Base-by-base conservation (phyloP, 1,140 invertebrate genomes). In the Drosophila eugracilis region DNA sequence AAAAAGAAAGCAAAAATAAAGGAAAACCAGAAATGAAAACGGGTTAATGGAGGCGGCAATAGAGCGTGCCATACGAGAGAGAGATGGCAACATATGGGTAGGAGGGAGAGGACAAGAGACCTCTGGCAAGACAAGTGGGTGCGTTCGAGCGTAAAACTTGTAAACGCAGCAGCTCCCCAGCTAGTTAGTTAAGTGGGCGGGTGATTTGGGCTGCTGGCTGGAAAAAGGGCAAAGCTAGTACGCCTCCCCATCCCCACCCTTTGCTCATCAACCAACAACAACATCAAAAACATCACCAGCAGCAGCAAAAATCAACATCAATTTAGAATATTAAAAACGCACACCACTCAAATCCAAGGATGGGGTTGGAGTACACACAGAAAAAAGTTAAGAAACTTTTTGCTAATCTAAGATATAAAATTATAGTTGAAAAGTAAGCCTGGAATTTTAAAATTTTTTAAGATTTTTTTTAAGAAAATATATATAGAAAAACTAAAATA, bases 181-280 rank as follows among this genome's bases (percentile, higher is more conserved):
- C 84, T 88, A 89, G 83, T 88, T 88, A 88, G 83, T 89, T 88
- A 73, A 88, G 83, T 88, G 83, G 83, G 83, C 83, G 83, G 74
- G 39, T 69, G 34, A n/a, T 4, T 41, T n/a, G 10, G 15, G 37
- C 45, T 34, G 42, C 44, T 54, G 48, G 37, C 21, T 45, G 66
- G 44, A 21, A 63, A 67, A 67, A 53, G 60, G 62, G 17, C 26
- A 69, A 69, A 28, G 37, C 65, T 44, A 26, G 62, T 32, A 52
- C 22, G 34, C 17, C 34, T 21, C 30, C 10, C 4, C 3, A 4
- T n/a, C 0, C 2, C 12, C 39, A 22, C 19, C 44, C 14, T 12
- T 9, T 15, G 19, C 24, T 2, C 10, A 10, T 1, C 12, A 41
- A 3, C 19, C 10, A 65, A 15, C 37, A 41, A 32, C 54, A 42